Evolutionary conservation across 2,113 vertebrate species (phyloP).

Genomic region (Leptobrachium ailaonicum): DNA sequence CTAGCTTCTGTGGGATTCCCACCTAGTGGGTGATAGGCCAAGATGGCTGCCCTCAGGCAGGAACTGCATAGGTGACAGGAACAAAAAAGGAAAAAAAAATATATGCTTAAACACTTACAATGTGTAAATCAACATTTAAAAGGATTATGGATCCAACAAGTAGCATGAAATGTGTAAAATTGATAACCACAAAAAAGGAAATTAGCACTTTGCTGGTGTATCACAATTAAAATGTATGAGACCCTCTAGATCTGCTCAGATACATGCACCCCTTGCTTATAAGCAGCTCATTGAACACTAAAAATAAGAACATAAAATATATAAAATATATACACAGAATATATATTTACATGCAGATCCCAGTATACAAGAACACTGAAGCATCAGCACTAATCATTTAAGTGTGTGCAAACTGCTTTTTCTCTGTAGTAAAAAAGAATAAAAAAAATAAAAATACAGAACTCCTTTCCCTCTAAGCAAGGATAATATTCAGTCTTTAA

Average conservation of each 20-base stretch:
- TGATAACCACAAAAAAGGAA: not conserved
- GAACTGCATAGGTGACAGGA: too few species aligned
- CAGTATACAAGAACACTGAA: constrained; percentile 37
- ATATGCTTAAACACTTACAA: too few species aligned
- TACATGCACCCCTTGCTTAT: not conserved
- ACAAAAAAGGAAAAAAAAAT: too few species aligned
- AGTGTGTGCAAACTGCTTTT: constrained; percentile 46
- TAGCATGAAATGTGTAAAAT: not conserved
- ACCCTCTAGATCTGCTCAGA: not conserved
- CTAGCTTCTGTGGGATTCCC: too few species aligned
- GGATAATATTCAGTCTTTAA: constrained; percentile 7
- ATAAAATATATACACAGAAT: constrained; percentile 49
- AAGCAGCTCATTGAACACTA: constrained; percentile 25
- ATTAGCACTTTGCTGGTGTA: not conserved
- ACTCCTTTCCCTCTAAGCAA: constrained; percentile 5
- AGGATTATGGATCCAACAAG: too few species aligned
- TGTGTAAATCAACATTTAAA: too few species aligned
- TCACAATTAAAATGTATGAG: not conserved
- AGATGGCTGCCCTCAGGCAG: too few species aligned
- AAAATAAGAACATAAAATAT: constrained; percentile 40
- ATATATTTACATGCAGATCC: constrained; percentile 51
- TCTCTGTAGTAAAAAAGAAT: constrained; percentile 10
- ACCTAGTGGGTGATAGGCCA: too few species aligned
- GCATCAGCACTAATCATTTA: constrained; percentile 30
- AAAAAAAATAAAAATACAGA: not conserved